phyloP scores from a whole-genome alignment of 2,113 vertebrate genomes.

The Balaenoptera acutorostrata region DNA sequence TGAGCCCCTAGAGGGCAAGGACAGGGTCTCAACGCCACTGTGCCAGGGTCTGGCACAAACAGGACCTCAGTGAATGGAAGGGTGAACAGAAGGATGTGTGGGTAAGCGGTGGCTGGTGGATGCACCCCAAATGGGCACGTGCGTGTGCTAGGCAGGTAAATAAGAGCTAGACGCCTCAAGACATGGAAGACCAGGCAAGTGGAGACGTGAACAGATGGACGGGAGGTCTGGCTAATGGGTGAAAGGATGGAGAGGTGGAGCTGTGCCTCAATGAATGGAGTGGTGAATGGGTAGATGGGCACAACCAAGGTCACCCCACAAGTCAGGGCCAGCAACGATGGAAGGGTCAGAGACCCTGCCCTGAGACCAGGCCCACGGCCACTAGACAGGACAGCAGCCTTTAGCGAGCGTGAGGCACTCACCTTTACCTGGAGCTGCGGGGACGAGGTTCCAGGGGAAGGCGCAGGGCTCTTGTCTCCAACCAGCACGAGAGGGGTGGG shows the following conservation, averaged over 20 bases:
- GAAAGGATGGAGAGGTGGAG: fast-evolving
- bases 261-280: not conserved
- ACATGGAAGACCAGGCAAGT: fast-evolving
- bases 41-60: not conserved
- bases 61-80: not conserved
- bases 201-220: not conserved
- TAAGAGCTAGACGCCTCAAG: not conserved
- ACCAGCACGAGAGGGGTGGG: constrained; percentile 71
- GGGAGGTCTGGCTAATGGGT: not conserved
- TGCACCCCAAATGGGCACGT: fast-evolving
- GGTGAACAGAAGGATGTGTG: not conserved
- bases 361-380: not conserved
- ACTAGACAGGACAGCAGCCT: not conserved
- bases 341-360: not conserved
- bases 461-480: constrained; percentile 58
- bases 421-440: constrained; percentile 84
- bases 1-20: not conserved
- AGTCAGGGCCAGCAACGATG: not conserved
- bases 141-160: not conserved
- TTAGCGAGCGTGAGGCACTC: not conserved
- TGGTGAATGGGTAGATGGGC: not conserved
- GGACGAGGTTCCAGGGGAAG: constrained; percentile 20
- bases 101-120: not conserved
- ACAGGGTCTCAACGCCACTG: not conserved
- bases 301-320: not conserved